These are phyloP conservation scores for Teleiodes luculella DNA, from an alignment of 2,888 invertebrate species.

Conservation along the genomic window DNA sequence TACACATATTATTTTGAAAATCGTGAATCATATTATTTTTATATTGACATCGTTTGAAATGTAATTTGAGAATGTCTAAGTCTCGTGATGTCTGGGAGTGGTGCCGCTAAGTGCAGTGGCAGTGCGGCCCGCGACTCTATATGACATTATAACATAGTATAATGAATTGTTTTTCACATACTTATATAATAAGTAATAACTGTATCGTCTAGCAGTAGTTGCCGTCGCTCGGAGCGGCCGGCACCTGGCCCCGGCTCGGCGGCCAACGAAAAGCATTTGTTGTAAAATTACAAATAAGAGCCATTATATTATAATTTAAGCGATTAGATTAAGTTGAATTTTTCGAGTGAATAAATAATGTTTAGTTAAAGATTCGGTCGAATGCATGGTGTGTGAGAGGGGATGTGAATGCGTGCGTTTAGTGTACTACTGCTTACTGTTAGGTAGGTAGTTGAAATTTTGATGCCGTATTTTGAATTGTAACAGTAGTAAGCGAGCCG, in stretches of 20 bases:
- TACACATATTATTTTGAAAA: constrained; percentile 55
- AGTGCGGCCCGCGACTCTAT: constrained; percentile 49
- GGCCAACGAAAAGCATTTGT: constrained; percentile 77
- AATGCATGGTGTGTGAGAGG: constrained; percentile 73
- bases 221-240: constrained; percentile 41
- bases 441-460: constrained; percentile 79
- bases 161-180: constrained; percentile 71
- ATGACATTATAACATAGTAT: constrained; percentile 58
- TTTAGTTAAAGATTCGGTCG: constrained; percentile 74
- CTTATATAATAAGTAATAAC: constrained; percentile 72
- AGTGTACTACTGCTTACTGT: constrained; percentile 78
- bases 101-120: too few relatives aligned
- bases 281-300: constrained; percentile 76
- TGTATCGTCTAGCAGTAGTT: constrained; percentile 67
- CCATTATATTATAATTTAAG: constrained; percentile 73
- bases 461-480: constrained; percentile 75
- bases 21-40: constrained; percentile 70
- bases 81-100: not conserved
- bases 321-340: constrained; percentile 76
- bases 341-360: constrained; percentile 74
- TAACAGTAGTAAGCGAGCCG: constrained; percentile 71
- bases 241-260: constrained; percentile 49
- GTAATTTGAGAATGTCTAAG: constrained; percentile 40
- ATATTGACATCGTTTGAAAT: constrained; percentile 59
- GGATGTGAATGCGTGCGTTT: constrained; percentile 75